These are phyloP conservation scores for Camponotus floridanus DNA, from an alignment of 1,140 invertebrate species.

Conservation along the genomic window DNA sequence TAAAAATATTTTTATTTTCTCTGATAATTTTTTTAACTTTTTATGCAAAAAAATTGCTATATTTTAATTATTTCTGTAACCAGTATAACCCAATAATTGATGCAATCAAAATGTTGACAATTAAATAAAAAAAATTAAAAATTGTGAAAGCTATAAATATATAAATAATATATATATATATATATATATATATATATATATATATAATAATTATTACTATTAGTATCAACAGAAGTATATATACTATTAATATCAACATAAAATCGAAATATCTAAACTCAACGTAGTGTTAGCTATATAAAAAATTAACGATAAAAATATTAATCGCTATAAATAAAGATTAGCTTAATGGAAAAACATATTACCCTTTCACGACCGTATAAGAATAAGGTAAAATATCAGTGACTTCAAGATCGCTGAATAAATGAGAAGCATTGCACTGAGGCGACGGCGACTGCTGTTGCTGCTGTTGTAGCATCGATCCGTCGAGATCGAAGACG, in stretches of 20 bases:
- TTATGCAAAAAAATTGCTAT: too few species aligned
- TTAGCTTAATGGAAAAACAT: background rate
- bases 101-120: background rate
- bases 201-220: background rate
- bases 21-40: too few species aligned
- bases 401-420: constrained; percentile 56
- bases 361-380: constrained; percentile 67
- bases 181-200: background rate
- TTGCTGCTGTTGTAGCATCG: constrained; percentile 73
- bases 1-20: too few species aligned
- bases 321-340: constrained; percentile 3
- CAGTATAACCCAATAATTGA: background rate
- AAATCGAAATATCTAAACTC: background rate
- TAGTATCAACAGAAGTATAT: background rate
- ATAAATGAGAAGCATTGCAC: constrained; percentile 24
- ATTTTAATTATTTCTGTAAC: constrained; percentile 3
- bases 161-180: background rate
- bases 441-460: constrained; percentile 39
- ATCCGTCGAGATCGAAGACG: constrained; percentile 64
- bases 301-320: background rate
- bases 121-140: background rate
- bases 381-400: constrained; percentile 54
- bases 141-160: background rate
- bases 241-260: background rate
- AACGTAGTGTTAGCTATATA: background rate